Evolutionary conservation across 2,888 invertebrate species (phyloP).

Genomic region (Megamerina dolium): DNA sequence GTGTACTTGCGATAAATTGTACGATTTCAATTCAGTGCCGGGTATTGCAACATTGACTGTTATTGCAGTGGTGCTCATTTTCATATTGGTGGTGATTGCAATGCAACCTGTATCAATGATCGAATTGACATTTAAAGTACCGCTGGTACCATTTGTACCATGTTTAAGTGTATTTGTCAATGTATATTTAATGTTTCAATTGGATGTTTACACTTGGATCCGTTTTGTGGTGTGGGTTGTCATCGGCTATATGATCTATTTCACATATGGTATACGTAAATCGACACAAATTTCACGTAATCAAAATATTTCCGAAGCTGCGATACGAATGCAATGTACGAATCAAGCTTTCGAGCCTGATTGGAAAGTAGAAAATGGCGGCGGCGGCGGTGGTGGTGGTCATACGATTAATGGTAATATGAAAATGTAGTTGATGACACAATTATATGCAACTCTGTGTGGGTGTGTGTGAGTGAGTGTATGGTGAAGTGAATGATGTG

Average conservation of each 20-base stretch:
- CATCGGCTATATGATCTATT: conserved; percentile 81
- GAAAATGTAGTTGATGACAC: no score
- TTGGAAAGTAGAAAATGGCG: conserved; percentile 36
- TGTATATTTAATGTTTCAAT: conserved; percentile 83
- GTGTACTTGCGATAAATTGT: conserved; percentile 33
- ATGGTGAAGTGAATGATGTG: no score
- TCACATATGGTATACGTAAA: conserved; percentile 74
- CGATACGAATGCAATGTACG: conserved; percentile 30
- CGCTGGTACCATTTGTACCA: conserved; percentile 78
- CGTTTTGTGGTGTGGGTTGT: conserved; percentile 79
- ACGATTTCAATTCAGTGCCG: conserved; percentile 27
- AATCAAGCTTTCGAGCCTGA: conserved; percentile 40
- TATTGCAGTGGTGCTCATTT: conserved; percentile 52
- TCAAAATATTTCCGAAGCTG: conserved; percentile 41
- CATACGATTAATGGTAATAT: no score
- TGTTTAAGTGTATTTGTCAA: conserved; percentile 80
- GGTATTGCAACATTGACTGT: conserved; percentile 49
- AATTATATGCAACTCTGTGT: no score
- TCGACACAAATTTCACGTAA: conserved; percentile 55
- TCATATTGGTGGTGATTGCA: conserved; percentile 57
- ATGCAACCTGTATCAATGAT: conserved; percentile 62
- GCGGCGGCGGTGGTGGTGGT: conserved; percentile 3
- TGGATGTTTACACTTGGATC: conserved; percentile 81
- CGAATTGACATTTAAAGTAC: conserved; percentile 71
- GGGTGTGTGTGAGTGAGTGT: no score